Base-by-base conservation (phyloP, 2,888 invertebrate genomes). In the Elegia similella region DNA sequence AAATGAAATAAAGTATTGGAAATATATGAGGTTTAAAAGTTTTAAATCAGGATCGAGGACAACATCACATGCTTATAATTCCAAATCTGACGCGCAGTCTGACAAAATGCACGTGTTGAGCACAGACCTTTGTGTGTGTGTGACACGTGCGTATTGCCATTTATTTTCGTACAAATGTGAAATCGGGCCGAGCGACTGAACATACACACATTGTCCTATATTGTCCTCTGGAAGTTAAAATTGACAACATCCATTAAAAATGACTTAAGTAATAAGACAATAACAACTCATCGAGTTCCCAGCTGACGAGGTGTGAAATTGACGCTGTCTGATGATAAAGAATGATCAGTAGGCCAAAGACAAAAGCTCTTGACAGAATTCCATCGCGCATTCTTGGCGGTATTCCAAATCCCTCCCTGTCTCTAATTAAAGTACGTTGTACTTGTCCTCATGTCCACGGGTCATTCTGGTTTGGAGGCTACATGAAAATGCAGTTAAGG, bases 341-440 rank as follows among this genome's bases (percentile, higher is more conserved):
- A n/a, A 54, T 54, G 54, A 32, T 46, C 30, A 44, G 54, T 44
- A 44, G 53, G 43, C 32, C 46, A 55, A 44, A 66, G 62, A 60
- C 53, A 63, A 59, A 63, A 64, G 67, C 54, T 17, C 43, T 44
- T 55, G 34, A 46, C 46, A 34, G 68, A 71, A 73, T 70, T 70
- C 65, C 68, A 64, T 55, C 63, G 67, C 67, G 66, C 59, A 64
- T 66, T 60, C 59, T 70, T 80, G 82, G 81, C 73, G 57, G 48
- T 32, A 48, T 44, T 68, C 82, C 82, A 82, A 70, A 62, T 58
- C 62, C 65, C 64, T 65, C 62, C 66, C 62, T 63, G 61, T 65
- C 67, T 66, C 75, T 76, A 78, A 82, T 80, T 78, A 78, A 78
- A 78, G 70, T 78, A 15, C 50, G 50, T 50, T 50, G 50, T 50